Conservation (phyloP, 2,113 vertebrate species). For the Phaethornis superciliosus region DNA sequence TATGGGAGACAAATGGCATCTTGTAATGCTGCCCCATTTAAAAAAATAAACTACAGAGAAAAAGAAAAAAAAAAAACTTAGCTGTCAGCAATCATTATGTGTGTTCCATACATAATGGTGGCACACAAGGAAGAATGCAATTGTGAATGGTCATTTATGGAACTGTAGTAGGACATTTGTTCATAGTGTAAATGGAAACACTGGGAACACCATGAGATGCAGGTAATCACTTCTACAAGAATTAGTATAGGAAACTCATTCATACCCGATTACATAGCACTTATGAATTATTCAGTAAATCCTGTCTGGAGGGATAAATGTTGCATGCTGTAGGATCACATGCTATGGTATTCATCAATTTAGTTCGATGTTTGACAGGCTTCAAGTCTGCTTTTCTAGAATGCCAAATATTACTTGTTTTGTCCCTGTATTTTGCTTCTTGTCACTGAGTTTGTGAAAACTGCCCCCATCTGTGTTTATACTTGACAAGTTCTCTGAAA, state of each 20-base stretch:
- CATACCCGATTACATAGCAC: background rate
- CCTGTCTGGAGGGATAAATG: background rate
- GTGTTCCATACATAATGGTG: background rate
- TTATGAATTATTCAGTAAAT: slow-evolving; percentile 22
- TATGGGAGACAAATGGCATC: background rate
- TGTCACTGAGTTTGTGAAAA: slow-evolving; percentile 18
- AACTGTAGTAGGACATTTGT: background rate
- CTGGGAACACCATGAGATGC: background rate
- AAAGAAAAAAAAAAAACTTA: background rate
- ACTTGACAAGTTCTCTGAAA: background rate
- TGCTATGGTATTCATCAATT: background rate
- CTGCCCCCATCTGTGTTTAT: background rate
- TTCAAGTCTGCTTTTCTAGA: background rate
- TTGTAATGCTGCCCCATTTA: background rate
- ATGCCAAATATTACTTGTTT: background rate
- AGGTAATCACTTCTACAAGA: slow-evolving; percentile 8
- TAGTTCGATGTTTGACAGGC: background rate
- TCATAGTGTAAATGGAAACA: background rate
- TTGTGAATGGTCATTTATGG: background rate
- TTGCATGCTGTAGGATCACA: background rate
- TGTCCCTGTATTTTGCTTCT: background rate
- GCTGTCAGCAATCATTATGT: background rate
- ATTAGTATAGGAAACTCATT: background rate
- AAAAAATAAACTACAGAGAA: background rate
- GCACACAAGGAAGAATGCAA: background rate